These are phyloP conservation scores for Acleris laterana DNA, from an alignment of 2,888 invertebrate genomes.

Conservation along the genomic window DNA sequence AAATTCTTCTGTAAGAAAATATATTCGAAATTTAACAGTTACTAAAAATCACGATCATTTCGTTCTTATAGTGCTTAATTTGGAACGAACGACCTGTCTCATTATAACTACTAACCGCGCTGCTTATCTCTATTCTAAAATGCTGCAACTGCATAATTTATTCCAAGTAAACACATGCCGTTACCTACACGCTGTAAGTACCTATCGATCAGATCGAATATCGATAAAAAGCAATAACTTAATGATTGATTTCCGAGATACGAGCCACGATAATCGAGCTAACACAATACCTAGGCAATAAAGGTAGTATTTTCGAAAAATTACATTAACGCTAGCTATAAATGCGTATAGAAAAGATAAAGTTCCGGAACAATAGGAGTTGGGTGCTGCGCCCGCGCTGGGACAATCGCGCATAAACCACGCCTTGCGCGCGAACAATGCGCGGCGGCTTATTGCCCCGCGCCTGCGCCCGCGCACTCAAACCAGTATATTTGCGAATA, in stretches of 20 bases:
- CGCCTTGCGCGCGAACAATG: conserved; percentile 69
- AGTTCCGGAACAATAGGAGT: conserved; percentile 48
- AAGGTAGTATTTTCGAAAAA: conserved; percentile 50
- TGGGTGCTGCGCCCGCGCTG: conserved; percentile 41
- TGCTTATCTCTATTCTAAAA: no score
- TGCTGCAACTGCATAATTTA: no score
- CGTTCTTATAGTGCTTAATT: no score
- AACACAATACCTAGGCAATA: conserved; percentile 36
- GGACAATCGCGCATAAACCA: conserved; percentile 73
- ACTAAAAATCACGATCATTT: no score
- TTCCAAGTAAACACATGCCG: background rate
- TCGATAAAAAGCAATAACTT: conserved; percentile 25
- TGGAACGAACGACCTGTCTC: no score
- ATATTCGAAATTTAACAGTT: no score
- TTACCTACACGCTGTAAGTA: conserved; percentile 1
- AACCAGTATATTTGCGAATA: conserved; percentile 54
- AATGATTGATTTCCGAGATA: conserved; percentile 37
- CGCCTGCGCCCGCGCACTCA: conserved; percentile 26
- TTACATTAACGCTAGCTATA: conserved; percentile 60
- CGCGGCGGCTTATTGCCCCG: conserved; percentile 34
- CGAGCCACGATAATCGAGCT: conserved; percentile 32
- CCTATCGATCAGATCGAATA: conserved; percentile 21
- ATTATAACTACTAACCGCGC: no score
- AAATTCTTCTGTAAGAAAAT: no score
- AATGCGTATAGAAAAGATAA: conserved; percentile 60